Base-by-base conservation (phyloP, 2,113 vertebrate genomes). In the Bujurquina vittata region DNA sequence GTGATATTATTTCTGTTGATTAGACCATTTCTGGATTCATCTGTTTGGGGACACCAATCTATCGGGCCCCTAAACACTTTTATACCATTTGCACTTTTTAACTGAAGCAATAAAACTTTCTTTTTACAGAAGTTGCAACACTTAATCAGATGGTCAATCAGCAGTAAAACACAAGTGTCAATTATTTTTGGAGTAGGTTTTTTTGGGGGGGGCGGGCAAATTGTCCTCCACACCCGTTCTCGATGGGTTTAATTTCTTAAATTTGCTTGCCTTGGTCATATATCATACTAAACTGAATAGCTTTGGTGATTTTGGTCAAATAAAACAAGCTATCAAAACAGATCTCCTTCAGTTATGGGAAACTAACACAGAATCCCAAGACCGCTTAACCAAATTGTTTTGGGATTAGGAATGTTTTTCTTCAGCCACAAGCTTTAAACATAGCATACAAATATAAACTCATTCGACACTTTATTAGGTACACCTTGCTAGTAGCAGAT, bases 51-150 rank as follows among this genome's bases (percentile, higher is more conserved):
- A 43, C 22, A 4, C 37, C 22, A 43, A 67, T 14, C n/a, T 43
- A 17, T 43, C 43, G 40, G 61, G 14, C 10, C 33, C 20, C 62
- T 65, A 26, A 43, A 43, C 1, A 65, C 12, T 43, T 65, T 43
- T 65, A 10, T 37, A 7, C 9, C 37, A 37, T 37, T 10, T 37
- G 37, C 37, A 9, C 9, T 37, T 10, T 37, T 37, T 65, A 65
- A 65, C 62, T 65, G 0, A 65, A 65, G 62, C n/a, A 65, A 10
- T 65, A 12, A 0, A 0, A 0, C 62, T 65, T 65, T n/a, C 43
- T 65, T 65, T 65, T 65, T n/a, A 65, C 62, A 65, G 35, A 65
- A 17, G 62, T 65, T 65, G n/a, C 35, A 43, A 37, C n/a, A 65
- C 11, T 23, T 43, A 65, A 43, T 37, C 37, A 37, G 37, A 9